phyloP scores from a whole-genome alignment of 2,797 vertebrate species.

The Gambusia yucatana region DNA sequence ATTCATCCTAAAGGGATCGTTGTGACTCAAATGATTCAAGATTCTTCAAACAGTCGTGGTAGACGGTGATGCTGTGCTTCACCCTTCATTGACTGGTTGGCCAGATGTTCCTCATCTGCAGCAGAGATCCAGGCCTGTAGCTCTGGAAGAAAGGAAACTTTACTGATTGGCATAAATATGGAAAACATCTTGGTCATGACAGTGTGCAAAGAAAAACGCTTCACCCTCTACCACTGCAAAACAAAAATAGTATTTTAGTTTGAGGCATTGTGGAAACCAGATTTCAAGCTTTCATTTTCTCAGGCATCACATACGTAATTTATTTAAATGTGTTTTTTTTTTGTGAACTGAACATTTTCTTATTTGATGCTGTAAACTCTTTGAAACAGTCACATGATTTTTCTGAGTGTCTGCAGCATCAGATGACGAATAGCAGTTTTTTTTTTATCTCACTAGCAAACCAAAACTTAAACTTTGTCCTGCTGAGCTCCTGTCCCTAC shows the following conservation, averaged over 20 bases:
- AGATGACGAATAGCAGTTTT: neutral
- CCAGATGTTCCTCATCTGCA: neutral
- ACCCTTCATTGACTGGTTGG: neutral
- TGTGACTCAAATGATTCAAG: no score
- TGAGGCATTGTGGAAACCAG: no score
- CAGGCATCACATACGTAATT: no score
- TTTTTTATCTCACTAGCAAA: neutral
- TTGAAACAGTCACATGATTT: neutral
- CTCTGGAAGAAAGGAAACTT: no score
- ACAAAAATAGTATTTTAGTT: neutral
- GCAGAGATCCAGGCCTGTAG: neutral
- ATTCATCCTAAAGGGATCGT: no score
- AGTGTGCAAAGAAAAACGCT: neutral
- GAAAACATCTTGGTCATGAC: no score
- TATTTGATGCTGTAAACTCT: neutral
- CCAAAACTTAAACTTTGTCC: neutral
- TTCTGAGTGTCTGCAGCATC: neutral
- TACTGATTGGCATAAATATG: no score
- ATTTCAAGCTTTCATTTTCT: neutral
- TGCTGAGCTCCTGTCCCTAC: neutral
- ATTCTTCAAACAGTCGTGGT: no score
- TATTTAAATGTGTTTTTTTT: neutral
- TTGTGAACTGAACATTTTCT: neutral
- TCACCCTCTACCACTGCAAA: neutral
- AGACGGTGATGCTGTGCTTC: neutral